A percentile compares a stretch with the other conserved stretches of the same genome.
Conservation (phyloP, 1,140 invertebrate genomes). For the Planococcus citri region DNA sequence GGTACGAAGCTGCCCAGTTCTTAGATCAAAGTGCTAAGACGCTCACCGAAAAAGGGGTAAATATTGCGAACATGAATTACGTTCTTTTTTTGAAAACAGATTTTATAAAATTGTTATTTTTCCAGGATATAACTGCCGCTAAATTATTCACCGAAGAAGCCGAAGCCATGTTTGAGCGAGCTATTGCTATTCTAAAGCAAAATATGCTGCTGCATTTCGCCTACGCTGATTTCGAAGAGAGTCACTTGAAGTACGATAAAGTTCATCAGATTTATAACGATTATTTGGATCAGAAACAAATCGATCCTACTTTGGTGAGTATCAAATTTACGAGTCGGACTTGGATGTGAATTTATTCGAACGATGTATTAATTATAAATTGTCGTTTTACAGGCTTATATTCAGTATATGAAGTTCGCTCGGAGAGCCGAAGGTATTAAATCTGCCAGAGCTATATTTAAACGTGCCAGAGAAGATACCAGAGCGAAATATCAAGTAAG, state of each 20-base stretch:
- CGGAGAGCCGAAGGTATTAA: conserved; percentile 95
- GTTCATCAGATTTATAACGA: conserved; percentile 94
- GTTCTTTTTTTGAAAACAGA: not conserved
- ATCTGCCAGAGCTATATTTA: conserved; percentile 86
- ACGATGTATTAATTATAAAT: not conserved
- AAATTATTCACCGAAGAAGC: conserved; percentile 89
- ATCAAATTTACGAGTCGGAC: not conserved
- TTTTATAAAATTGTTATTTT: not conserved
- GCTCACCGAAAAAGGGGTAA: conserved; percentile 84
- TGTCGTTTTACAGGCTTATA: conserved; percentile 58
- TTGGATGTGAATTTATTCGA: not conserved
- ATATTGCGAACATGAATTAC: conserved; percentile 26
- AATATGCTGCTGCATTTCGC: conserved; percentile 94
- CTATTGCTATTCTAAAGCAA: conserved; percentile 72
- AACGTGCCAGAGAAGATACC: conserved; percentile 82
- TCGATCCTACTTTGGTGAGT: conserved; percentile 83
- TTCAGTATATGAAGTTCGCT: conserved; percentile 99
- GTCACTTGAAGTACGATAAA: conserved; percentile 90
- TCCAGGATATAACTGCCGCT: conserved; percentile 74
- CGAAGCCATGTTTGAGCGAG: conserved; percentile 84
- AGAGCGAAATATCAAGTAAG: conserved; percentile 35
- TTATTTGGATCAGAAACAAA: conserved; percentile 72
- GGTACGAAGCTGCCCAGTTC: conserved; percentile 96
- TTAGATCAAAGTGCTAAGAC: conserved; percentile 86
- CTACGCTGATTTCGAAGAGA: conserved; percentile 97